Evolutionary conservation across 2,797 vertebrate genomes (phyloP).

Genomic region (Limosa lapponica): DNA sequence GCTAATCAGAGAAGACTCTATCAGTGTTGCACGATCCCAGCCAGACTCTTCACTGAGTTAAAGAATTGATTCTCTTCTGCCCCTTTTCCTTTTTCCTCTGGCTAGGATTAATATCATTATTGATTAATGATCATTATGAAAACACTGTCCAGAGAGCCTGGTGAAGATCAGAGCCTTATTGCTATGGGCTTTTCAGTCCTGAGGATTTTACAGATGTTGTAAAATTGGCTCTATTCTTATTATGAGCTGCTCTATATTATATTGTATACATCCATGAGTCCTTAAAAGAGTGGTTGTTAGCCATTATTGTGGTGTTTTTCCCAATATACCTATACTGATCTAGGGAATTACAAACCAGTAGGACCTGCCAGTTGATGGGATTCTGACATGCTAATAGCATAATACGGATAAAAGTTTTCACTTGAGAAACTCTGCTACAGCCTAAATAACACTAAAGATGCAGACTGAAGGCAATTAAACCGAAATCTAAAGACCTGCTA

Average conservation of each 20-base stretch:
- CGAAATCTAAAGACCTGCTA: background rate
- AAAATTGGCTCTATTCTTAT: background rate
- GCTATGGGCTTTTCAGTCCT: background rate
- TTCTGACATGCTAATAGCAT: background rate
- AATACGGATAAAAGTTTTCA: background rate
- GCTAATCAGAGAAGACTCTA: background rate
- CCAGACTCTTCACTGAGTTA: background rate
- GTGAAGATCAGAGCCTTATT: background rate
- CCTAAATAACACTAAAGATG: background rate
- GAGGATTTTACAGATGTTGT: background rate
- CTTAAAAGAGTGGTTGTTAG: background rate
- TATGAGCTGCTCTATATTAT: background rate
- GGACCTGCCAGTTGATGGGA: background rate
- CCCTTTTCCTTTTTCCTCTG: background rate
- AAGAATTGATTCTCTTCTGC: background rate
- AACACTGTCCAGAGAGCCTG: background rate
- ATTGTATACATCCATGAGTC: background rate
- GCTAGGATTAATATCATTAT: background rate
- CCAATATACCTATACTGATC: background rate
- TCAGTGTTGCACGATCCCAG: background rate
- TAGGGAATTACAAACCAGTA: background rate
- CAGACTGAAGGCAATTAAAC: background rate
- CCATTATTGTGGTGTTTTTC: background rate
- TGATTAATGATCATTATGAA: constrained; percentile 13
- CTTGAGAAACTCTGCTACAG: background rate